phyloP scores from a whole-genome alignment of 2,113 vertebrate genomes.

The Arvicanthis niloticus region DNA sequence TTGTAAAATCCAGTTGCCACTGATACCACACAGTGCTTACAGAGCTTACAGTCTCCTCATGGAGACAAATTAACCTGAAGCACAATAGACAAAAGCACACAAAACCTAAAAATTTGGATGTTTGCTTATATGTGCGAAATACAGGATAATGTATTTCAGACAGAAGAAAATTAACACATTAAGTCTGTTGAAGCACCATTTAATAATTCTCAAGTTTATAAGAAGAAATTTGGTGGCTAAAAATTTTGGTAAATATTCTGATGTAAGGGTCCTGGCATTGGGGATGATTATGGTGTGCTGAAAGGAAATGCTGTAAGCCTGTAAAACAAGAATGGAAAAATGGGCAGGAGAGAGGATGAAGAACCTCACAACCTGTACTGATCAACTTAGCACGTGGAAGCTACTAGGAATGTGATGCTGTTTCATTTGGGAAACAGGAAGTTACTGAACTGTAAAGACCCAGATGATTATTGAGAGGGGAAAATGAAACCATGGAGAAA shows the following conservation, averaged over 20 bases:
- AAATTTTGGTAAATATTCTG: background rate
- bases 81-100: background rate
- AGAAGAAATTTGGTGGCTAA: background rate
- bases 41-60: background rate
- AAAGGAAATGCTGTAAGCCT: background rate
- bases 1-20: background rate
- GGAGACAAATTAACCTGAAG: background rate
- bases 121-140: background rate
- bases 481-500: background rate
- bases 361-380: background rate
- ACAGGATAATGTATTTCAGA: background rate
- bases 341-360: background rate
- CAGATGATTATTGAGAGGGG: background rate
- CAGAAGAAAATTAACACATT: background rate
- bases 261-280: background rate
- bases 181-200: background rate
- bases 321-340: background rate
- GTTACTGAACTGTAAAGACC: background rate
- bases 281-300: background rate
- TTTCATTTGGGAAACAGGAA: background rate
- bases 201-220: background rate
- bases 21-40: background rate
- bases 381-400: background rate
- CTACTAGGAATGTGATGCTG: background rate
- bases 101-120: background rate